Conservation (phyloP, 2,888 invertebrate species). For the Axea sp. region DNA sequence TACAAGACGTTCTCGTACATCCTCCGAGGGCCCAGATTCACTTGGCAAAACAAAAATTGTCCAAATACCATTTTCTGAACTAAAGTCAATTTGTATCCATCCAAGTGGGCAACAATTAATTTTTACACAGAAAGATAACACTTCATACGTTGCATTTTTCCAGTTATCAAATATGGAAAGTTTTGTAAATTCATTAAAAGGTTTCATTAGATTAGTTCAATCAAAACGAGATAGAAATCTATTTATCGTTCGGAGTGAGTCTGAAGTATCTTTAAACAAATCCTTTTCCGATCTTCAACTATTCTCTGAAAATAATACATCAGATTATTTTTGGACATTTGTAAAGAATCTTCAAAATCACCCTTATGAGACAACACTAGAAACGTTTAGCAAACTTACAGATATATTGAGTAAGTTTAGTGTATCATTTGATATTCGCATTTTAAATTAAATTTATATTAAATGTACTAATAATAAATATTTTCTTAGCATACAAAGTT, state of each 20-base stretch:
- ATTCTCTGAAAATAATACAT: conserved; percentile 83
- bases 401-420: conserved; percentile 84
- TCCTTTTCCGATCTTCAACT: conserved; percentile 94
- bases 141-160: conserved; percentile 89
- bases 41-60: conserved; percentile 80
- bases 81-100: conserved; percentile 84
- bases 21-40: conserved; percentile 77
- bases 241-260: conserved; percentile 86
- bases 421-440: too few relatives aligned
- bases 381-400: conserved; percentile 92
- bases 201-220: conserved; percentile 84
- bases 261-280: conserved; percentile 85
- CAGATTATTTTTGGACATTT: conserved; percentile 85
- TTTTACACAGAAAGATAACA: conserved; percentile 86
- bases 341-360: conserved; percentile 83
- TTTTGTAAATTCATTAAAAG: conserved; percentile 84
- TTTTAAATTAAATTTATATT: too few relatives aligned
- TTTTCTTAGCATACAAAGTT: too few relatives aligned
- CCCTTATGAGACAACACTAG: conserved; percentile 91
- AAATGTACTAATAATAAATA: too few relatives aligned
- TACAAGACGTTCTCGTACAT: conserved; percentile 83
- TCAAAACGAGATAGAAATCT: conserved; percentile 86
- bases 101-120: conserved; percentile 82
- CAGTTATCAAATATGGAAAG: conserved; percentile 92
- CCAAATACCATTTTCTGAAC: conserved; percentile 82